A percentile compares a stretch with the other conserved stretches of the same genome.
Conservation (phyloP, 2,113 vertebrate species). For the Apodemus sylvaticus region DNA sequence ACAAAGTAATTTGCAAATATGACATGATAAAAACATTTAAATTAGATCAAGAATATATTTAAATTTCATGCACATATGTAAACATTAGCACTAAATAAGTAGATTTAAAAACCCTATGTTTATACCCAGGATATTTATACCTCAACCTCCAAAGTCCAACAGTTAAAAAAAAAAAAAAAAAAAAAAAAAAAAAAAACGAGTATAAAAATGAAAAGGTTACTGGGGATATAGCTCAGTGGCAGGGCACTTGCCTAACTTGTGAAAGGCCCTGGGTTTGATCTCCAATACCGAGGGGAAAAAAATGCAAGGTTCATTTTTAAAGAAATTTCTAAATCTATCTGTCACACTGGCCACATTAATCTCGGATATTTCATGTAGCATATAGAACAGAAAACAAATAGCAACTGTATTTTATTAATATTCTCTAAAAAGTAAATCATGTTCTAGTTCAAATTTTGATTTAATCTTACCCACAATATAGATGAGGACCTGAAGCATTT, state of each 20-base stretch:
- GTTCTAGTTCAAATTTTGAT: constrained; percentile 50
- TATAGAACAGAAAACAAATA: constrained; percentile 23
- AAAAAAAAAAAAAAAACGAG: neutral
- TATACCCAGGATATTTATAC: neutral
- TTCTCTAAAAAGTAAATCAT: constrained; percentile 54
- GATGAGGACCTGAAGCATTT: constrained; percentile 96
- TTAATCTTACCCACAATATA: constrained; percentile 90
- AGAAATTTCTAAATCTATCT: constrained; percentile 37
- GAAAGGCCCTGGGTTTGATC: neutral
- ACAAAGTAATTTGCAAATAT: constrained; percentile 24
- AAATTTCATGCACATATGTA: neutral
- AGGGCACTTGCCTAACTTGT: neutral
- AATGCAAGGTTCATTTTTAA: neutral
- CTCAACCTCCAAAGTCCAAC: neutral
- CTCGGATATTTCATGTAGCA: constrained; percentile 1
- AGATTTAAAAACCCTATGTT: neutral
- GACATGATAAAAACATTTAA: constrained; percentile 10
- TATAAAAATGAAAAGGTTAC: neutral
- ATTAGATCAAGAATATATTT: constrained; percentile 1
- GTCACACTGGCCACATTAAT: neutral
- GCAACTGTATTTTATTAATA: constrained; percentile 37
- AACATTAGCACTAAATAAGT: neutral
- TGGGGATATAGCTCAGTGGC: neutral
- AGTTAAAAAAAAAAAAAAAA: neutral
- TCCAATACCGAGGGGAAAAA: neutral